A percentile compares a stretch with the other conserved stretches of the same genome.
These are phyloP conservation scores for Drosophila fulvimacula DNA, from an alignment of 2,888 invertebrate species.

Conservation along the genomic window DNA sequence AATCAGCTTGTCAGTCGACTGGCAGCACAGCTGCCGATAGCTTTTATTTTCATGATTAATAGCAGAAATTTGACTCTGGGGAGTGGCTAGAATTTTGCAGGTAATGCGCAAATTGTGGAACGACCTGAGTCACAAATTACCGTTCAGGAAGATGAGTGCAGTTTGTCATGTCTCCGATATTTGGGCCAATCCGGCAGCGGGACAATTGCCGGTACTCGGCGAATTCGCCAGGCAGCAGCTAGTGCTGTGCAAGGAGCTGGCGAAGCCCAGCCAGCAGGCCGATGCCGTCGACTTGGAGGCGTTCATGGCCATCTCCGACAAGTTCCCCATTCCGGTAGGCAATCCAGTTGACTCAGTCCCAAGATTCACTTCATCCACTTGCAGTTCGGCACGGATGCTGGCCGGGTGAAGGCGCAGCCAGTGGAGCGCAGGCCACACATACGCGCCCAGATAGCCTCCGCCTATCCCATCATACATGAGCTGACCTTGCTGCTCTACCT, in stretches of 20 bases:
- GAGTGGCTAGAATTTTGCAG: accelerated
- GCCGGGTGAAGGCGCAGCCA: constrained; percentile 81
- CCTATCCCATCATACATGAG: constrained; percentile 90
- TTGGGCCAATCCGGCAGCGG: not conserved
- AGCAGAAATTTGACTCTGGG: not conserved
- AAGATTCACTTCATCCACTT: not conserved
- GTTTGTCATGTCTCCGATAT: not conserved
- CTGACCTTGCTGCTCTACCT: constrained; percentile 87
- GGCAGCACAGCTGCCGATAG: too few species aligned
- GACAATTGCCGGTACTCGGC: not conserved
- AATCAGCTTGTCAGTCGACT: too few species aligned
- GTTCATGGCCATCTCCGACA: constrained; percentile 64
- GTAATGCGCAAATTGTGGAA: not conserved
- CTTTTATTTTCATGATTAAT: too few species aligned
- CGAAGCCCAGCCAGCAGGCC: constrained; percentile 54
- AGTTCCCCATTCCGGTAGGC: constrained; percentile 72
- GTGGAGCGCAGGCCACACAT: constrained; percentile 69
- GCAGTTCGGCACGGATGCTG: constrained; percentile 80
- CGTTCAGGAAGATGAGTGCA: not conserved
- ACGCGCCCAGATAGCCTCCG: constrained; percentile 85
- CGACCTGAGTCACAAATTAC: not conserved
- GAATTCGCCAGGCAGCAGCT: constrained; percentile 66
- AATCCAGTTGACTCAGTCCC: too few species aligned
- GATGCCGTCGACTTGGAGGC: constrained; percentile 57
- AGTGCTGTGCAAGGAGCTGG: constrained; percentile 49